Conservation (phyloP, 2,113 vertebrate species). For the Crotophaga sulcirostris region DNA sequence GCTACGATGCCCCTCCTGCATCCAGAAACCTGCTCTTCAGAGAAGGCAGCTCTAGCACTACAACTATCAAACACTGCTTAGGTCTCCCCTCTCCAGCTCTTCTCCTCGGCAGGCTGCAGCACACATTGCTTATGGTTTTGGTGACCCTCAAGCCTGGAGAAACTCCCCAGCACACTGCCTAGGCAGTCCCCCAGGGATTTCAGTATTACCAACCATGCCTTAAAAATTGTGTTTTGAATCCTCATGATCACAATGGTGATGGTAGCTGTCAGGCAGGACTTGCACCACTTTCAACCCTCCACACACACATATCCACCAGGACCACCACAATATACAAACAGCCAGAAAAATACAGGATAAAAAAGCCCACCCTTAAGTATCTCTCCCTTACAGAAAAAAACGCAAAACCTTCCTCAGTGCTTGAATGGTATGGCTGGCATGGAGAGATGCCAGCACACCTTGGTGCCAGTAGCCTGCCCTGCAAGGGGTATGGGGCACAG, state of each 20-base stretch:
- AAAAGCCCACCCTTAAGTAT: not conserved
- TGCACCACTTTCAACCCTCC: not conserved
- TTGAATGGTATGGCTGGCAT: accelerated
- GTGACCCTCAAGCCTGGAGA: not conserved
- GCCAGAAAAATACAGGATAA: not conserved
- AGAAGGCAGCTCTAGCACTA: not conserved
- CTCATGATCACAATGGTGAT: accelerated
- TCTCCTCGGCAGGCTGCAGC: not conserved
- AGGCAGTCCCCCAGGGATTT: not conserved
- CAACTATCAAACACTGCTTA: accelerated
- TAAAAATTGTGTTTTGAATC: not conserved
- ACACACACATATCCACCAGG: accelerated
- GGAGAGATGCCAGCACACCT: not conserved
- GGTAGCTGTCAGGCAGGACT: not conserved
- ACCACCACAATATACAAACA: not conserved
- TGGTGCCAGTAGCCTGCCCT: not conserved
- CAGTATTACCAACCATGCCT: not conserved
- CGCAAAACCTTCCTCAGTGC: not conserved
- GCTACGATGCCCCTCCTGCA: not conserved
- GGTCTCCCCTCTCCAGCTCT: not conserved
- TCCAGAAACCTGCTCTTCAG: not conserved
- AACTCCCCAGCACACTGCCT: not conserved
- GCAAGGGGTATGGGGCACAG: accelerated
- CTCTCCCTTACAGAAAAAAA: not conserved
- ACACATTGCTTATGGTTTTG: not conserved